Evolutionary conservation across 2,888 invertebrate genomes (phyloP), one percentile per base, ranked within the genome.

Genomic region (Eustalomyia histrio): DNA sequence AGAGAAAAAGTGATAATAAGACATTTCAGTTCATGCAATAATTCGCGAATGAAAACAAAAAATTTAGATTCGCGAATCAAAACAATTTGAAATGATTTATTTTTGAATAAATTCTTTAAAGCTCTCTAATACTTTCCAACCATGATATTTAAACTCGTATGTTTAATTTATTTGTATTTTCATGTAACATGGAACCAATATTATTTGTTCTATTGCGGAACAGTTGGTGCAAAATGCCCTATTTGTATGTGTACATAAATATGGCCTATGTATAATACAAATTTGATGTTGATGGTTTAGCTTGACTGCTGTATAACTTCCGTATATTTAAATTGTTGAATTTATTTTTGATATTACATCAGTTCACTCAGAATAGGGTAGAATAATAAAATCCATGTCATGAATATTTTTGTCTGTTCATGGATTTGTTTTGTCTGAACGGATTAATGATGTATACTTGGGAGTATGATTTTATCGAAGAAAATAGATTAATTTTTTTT

Each of bases 401-500:
- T 65, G 33, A 2, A 29, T 53, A 2, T 55, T 55, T 24, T 24
- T 21, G 24, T 43, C 39, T 55, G 12, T 67, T 39, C 10, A 47
- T n/a, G 5, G 43, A 47, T 47, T 47, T n/a, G 14, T 33, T 65
- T 16, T 16, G 43, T 43, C 67, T 67, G 18, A 67, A 55, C 39
- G 39, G 35, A 39, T 67, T 65, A 53, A 39, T 39, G 65, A 65
- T 65, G 53, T 53, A 55, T 21, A 16, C 12, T 9, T 29, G 60
- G 18, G 10, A 43, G 5, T 43, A 2, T 43, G 50, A 43, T n/a
- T 39, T 24, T 29, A 43, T 55, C 55, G 67, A 67, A 55, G 43
- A 55, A 67, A 67, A 67, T 43, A 67, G 55, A 67, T 55, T 39
- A 55, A 67, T 67, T 67, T 67, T 53, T 53, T 52, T 65, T 39